Evolutionary conservation across 1,140 invertebrate species (phyloP).

Genomic region (Ceratina calcarata): DNA sequence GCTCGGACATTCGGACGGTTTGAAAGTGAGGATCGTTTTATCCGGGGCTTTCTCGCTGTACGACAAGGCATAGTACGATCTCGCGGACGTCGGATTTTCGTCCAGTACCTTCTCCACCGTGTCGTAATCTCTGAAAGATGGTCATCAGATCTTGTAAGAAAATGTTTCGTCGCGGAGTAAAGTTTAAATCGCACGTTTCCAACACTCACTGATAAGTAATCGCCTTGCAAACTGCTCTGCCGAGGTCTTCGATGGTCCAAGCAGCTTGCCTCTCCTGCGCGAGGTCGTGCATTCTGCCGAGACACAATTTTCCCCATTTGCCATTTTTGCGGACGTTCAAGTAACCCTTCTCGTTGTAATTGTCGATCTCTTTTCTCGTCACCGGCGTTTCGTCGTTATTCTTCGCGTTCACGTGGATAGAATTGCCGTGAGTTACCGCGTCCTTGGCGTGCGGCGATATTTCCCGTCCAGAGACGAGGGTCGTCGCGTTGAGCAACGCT

Average conservation of each 20-base stretch:
- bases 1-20: conserved; percentile 82
- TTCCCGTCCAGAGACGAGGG: conserved; percentile 70
- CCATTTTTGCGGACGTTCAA: conserved; percentile 88
- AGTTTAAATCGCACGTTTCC: neutral
- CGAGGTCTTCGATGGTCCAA: conserved; percentile 86
- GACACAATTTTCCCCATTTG: conserved; percentile 89
- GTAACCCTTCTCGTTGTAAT: conserved; percentile 82
- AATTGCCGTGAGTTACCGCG: conserved; percentile 33
- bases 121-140: conserved; percentile 80
- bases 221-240: conserved; percentile 87
- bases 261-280: conserved; percentile 63
- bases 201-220: conserved; percentile 87
- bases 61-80: conserved; percentile 80
- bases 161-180: neutral
- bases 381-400: conserved; percentile 27
- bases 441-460: conserved; percentile 68
- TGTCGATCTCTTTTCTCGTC: conserved; percentile 67
- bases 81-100: conserved; percentile 62
- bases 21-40: conserved; percentile 84
- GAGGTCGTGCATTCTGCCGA: conserved; percentile 63
- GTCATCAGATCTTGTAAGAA: neutral
- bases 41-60: conserved; percentile 73
- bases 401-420: conserved; percentile 55
- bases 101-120: conserved; percentile 80
- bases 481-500: neutral